Conservation (phyloP, 1,140 invertebrate species). For the Ceratoteleas bidentatus region DNA sequence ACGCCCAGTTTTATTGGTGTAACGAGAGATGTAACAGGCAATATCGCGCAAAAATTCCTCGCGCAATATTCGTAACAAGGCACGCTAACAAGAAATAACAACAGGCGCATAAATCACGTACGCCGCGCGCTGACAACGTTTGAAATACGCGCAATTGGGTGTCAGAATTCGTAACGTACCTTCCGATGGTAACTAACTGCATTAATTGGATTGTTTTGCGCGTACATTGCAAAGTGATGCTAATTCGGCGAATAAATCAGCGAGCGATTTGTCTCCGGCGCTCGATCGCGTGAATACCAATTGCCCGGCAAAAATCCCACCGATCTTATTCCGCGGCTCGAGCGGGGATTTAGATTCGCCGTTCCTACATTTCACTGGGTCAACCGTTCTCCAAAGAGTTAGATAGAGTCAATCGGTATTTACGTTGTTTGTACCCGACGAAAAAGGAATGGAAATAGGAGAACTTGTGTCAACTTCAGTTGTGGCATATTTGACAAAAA, state of each 20-base stretch:
- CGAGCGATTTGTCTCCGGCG: conserved; percentile 20
- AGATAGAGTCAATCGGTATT: too few species aligned
- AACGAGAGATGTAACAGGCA: conserved; percentile 14
- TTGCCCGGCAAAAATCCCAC: not conserved
- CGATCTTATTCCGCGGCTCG: too few species aligned
- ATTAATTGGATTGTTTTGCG: conserved; percentile 56
- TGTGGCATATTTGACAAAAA: too few species aligned
- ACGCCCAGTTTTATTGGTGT: not conserved
- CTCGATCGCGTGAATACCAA: conserved; percentile 25
- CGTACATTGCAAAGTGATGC: conserved; percentile 39
- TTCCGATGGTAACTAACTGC: conserved; percentile 44
- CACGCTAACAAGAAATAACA: conserved; percentile 45
- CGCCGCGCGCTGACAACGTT: conserved; percentile 33
- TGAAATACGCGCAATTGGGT: conserved; percentile 48
- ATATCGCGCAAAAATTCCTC: conserved; percentile 20
- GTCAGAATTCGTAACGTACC: conserved; percentile 56
- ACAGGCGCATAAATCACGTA: conserved; percentile 46
- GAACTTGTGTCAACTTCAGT: too few species aligned
- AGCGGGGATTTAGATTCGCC: too few species aligned
- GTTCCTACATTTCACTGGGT: too few species aligned
- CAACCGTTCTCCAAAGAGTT: too few species aligned
- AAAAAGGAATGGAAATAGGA: too few species aligned
- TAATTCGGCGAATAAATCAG: conserved; percentile 54
- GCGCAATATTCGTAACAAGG: conserved; percentile 32
- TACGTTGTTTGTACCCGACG: too few species aligned